Base-by-base conservation (phyloP, 2,797 vertebrate species). In the Sebastes vulpes region DNA sequence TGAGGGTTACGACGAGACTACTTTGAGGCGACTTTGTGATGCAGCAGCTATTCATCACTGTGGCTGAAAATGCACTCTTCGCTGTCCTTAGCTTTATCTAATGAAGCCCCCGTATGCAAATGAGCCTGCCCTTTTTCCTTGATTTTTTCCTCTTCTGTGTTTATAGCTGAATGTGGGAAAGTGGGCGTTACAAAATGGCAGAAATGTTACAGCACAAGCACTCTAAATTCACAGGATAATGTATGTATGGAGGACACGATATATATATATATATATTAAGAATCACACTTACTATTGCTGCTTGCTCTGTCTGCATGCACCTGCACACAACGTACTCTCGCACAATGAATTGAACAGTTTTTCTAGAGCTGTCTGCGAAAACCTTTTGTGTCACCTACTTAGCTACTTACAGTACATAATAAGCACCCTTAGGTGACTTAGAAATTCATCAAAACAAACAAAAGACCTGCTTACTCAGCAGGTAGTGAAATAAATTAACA, bases 61-160 rank as follows among this genome's bases (percentile, higher is more conserved):
- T 90, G 94, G 96, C 96, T 97, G 96, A 85, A 97, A 97, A 98
- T 97, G 97, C 97, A 97, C 97, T 97, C 95, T 94, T 96, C 94
- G 94, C 95, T 95, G 96, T 99, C 97, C 97, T 98, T 97, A 98
- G 97, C 97, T 98, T 97, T 98, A 98, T 98, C 97, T 99, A 99
- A 99, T 98, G 97, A 99, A 98, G 97, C 97, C 97, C 96, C 96
- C 81, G 96, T 96, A 99, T 99, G 98, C 97, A 99, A 98, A 99
- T 99, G 96, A 98, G 96, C 92, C 81, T 97, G 97, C 97, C 97
- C 98, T 98, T 98, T 98, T 97, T 96, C 56, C 91, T 96, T 96
- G 95, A 83, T 91, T 96, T 97, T 97, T 96, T 94, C 60, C 75
- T 85, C 85, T 57, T 75, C 79, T 95, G 95, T 96, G 97, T 98